Evolutionary conservation across 2,113 vertebrate genomes (phyloP), one percentile per base, ranked within the genome.

Genomic region (Oreotrochilus melanogaster): DNA sequence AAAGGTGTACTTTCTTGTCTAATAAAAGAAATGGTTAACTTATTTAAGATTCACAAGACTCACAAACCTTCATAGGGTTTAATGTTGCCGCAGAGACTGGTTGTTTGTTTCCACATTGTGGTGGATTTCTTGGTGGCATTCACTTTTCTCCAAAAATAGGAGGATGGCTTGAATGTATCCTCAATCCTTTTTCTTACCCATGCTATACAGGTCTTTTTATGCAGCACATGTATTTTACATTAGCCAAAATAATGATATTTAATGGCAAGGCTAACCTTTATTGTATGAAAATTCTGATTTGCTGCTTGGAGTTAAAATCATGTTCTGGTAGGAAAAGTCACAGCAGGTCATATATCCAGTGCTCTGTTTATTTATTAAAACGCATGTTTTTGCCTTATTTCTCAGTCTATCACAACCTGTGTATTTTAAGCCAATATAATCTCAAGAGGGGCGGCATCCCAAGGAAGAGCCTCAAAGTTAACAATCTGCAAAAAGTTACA

Each of bases 351-450:
- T 84, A 94, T 78, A 62, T 87, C 82, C 62, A 48, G 75, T 76
- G 70, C 60, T 76, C 54, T 89, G 45, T 87, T 92, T 97, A 88
- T 96, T 97, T 97, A 92, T 64, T 42, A 78, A 91, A 97, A 88
- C 97, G 58, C 60, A 62, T 51, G 62, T 95, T 97, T 96, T 86
- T 92, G 97, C 93, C 88, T 97, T 94, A 91, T 96, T 97, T 96
- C 88, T 97, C 84, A 95, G 58, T 82, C 61, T 25, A 16, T 71
- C 83, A 70, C n/a, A 27, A 48, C 85, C 70, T 95, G 93, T 96
- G 97, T 96, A 86, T 82, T 92, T 89, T 91, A 75, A 94, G 11
- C 39, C 39, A 39, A 39, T 39, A 39, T 39, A 39, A 11, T 39
- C 39, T 13, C 39, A 39, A 13, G 39, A 39, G 39, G 12, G 10